These are phyloP conservation scores for Diplodus sargus DNA, from an alignment of 2,797 vertebrate genomes.

Conservation along the genomic window DNA sequence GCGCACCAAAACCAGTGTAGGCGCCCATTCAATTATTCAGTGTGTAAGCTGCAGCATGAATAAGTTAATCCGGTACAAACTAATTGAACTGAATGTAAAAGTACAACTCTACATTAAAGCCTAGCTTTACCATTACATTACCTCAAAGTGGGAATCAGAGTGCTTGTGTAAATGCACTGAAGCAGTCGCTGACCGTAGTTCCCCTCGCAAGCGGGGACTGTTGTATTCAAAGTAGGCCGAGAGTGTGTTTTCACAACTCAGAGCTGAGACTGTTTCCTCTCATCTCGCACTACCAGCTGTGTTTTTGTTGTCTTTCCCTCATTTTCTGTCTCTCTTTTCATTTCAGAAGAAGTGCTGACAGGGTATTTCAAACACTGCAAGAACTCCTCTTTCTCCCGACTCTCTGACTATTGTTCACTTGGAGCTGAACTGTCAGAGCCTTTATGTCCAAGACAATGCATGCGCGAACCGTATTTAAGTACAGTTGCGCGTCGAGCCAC, in stretches of 20 bases:
- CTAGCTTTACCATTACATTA: slow-evolving; percentile 7
- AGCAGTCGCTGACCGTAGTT: slow-evolving; percentile 39
- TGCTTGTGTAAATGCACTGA: slow-evolving; percentile 3
- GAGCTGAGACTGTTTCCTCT: slow-evolving; percentile 58
- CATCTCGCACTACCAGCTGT: slow-evolving; percentile 76
- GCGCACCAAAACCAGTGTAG: background rate
- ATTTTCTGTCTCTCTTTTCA: slow-evolving; percentile 60
- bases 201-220: slow-evolving; percentile 30
- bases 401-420: slow-evolving; percentile 62
- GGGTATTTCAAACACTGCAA: slow-evolving; percentile 50
- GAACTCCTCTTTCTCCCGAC: slow-evolving; percentile 43
- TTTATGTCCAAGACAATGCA: slow-evolving; percentile 49
- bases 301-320: slow-evolving; percentile 73
- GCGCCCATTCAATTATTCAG: background rate
- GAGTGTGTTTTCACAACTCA: slow-evolving; percentile 66
- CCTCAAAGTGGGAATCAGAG: slow-evolving; percentile 1
- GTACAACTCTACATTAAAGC: background rate
- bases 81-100: background rate
- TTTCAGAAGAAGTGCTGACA: slow-evolving; percentile 70
- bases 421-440: slow-evolving; percentile 43
- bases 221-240: slow-evolving; percentile 50
- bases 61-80: background rate
- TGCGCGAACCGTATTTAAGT: slow-evolving; percentile 17
- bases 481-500: slow-evolving; percentile 8
- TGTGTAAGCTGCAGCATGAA: background rate